A percentile compares a stretch with the other conserved stretches of the same genome.
phyloP scores from a whole-genome alignment of 1,140 invertebrate genomes.

The Drosophila tristis region DNA sequence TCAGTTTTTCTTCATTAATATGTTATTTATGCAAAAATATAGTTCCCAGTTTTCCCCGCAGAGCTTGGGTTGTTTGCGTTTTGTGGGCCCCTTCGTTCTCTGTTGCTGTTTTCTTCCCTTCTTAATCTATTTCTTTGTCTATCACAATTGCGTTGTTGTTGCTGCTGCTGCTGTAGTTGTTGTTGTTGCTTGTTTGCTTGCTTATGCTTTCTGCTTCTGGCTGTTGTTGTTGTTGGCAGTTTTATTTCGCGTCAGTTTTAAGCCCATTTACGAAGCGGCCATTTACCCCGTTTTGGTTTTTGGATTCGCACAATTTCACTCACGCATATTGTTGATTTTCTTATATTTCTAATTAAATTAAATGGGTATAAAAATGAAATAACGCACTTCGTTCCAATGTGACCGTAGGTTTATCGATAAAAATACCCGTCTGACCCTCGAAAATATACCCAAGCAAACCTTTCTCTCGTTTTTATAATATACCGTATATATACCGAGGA shows the following conservation, averaged over 20 bases:
- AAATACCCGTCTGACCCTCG: too few species aligned
- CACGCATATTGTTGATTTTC: constrained; percentile 68
- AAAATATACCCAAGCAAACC: too few species aligned
- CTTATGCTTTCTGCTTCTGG: constrained; percentile 45
- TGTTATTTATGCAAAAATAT: constrained; percentile 49
- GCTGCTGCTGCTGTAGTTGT: constrained; percentile 50
- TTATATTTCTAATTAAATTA: constrained; percentile 75
- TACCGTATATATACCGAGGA: too few species aligned
- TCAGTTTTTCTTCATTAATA: constrained; percentile 44
- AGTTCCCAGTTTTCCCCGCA: constrained; percentile 26
- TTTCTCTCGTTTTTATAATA: too few species aligned
- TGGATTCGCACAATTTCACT: constrained; percentile 61
- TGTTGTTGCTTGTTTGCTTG: constrained; percentile 53
- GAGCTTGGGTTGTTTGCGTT: constrained; percentile 45
- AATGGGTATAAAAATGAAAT: constrained; percentile 77
- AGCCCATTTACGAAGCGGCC: constrained; percentile 60
- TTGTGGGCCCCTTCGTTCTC: constrained; percentile 32
- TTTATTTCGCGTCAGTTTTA: constrained; percentile 67
- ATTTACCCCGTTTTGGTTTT: constrained; percentile 39
- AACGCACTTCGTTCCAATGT: constrained; percentile 66
- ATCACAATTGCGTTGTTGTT: constrained; percentile 82
- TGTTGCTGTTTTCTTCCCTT: constrained; percentile 55
- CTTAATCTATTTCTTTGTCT: constrained; percentile 82
- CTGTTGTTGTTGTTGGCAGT: constrained; percentile 72
- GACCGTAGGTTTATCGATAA: too few species aligned